Conservation (phyloP, 2,888 invertebrate species). For the Brenthis hecate region DNA sequence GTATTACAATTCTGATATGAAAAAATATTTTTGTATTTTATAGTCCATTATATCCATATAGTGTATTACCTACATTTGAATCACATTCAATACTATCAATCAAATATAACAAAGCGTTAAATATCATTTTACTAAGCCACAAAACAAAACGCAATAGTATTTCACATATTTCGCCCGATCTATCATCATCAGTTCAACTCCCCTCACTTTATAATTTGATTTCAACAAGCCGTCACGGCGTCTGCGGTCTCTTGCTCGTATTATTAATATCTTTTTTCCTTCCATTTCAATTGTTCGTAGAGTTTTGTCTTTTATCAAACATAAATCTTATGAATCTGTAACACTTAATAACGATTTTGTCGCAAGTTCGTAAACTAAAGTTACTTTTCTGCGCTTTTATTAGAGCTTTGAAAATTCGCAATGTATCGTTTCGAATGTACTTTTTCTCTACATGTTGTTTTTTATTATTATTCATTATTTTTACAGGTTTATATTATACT, state of each 20-base stretch:
- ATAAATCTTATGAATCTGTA: conserved; percentile 14
- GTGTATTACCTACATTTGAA: too few relatives aligned
- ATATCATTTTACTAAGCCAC: not conserved
- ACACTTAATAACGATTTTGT: conserved; percentile 13
- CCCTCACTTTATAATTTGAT: conserved; percentile 63
- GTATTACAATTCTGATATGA: too few relatives aligned
- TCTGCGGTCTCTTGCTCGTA: conserved; percentile 22
- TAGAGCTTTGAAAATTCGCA: too few relatives aligned
- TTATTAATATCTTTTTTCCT: conserved; percentile 37
- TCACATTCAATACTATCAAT: not conserved
- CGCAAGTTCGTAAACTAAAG: not conserved
- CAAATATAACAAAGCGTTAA: conserved; percentile 7
- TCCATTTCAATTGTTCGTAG: conserved; percentile 11
- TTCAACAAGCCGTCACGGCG: conserved; percentile 63
- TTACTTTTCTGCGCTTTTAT: not conserved
- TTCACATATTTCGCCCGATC: conserved; percentile 29
- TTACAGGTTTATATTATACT: too few relatives aligned
- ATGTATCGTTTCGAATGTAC: too few relatives aligned
- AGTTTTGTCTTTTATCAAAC: conserved; percentile 20
- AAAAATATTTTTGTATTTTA: too few relatives aligned
- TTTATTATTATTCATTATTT: too few relatives aligned
- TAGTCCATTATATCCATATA: too few relatives aligned
- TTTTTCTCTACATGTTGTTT: too few relatives aligned
- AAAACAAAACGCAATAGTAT: conserved; percentile 7
- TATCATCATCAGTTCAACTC: conserved; percentile 39